Evolutionary conservation across 2,797 vertebrate genomes (phyloP).

Genomic region (Gephyroberyx darwinii): DNA sequence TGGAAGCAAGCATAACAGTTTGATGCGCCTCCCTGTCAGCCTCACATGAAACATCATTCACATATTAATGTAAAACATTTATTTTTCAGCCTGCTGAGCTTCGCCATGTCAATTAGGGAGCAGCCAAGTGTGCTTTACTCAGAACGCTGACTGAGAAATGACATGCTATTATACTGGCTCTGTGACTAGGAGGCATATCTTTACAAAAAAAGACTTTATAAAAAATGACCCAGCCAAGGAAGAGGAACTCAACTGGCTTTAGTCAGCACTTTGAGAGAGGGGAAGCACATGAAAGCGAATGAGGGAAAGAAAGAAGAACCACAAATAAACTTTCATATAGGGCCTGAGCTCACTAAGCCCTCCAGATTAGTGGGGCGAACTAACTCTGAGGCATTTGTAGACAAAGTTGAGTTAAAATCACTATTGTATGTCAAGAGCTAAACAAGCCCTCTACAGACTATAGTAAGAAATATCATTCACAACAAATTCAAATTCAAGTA

Average conservation of each 20-base stretch:
- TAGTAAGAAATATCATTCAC: background rate
- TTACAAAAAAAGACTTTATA: background rate
- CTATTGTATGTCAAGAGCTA: too few relatives aligned
- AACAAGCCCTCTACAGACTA: background rate
- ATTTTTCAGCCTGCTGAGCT: slow-evolving; percentile 19
- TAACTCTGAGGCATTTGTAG: background rate
- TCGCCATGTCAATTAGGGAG: slow-evolving; percentile 26
- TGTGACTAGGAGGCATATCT: slow-evolving; percentile 18
- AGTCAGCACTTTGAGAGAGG: slow-evolving; percentile 53
- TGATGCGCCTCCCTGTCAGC: background rate
- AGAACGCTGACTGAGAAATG: slow-evolving; percentile 31
- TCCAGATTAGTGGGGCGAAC: background rate
- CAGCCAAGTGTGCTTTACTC: slow-evolving; percentile 28
- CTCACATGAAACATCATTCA: slow-evolving; percentile 9
- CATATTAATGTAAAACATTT: slow-evolving; percentile 18
- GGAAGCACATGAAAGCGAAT: slow-evolving; percentile 45
- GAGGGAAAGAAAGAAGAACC: slow-evolving; percentile 20
- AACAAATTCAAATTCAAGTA: background rate
- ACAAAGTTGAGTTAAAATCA: too few relatives aligned
- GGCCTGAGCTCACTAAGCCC: background rate
- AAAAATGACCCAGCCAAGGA: slow-evolving; percentile 7
- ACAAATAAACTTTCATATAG: slow-evolving; percentile 3
- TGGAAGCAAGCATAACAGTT: background rate
- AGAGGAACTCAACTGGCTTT: slow-evolving; percentile 39
- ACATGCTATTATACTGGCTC: background rate